phyloP scores from a whole-genome alignment of 2,888 invertebrate genomes.

The Melieria crassipennis region DNA sequence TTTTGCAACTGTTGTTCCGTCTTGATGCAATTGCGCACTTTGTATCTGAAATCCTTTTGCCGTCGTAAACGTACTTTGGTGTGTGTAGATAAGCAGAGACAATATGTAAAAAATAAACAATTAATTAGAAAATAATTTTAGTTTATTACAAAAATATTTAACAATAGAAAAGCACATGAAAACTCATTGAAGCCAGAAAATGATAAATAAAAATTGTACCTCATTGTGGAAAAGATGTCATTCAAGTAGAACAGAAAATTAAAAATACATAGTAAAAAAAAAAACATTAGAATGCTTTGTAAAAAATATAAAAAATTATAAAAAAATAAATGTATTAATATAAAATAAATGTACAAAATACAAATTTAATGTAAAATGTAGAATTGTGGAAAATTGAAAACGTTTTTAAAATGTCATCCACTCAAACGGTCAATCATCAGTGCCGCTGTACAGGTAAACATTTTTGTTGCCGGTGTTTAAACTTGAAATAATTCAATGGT shows the following conservation, averaged over 20 bases:
- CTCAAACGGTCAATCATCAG: too few relatives aligned
- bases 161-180: too few relatives aligned
- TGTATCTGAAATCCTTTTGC: slow-evolving; percentile 6
- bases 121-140: neutral
- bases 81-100: neutral
- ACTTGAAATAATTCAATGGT: too few relatives aligned
- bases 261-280: slow-evolving; percentile 25
- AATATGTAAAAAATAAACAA: neutral
- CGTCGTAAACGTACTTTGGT: slow-evolving; percentile 24
- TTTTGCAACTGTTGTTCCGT: slow-evolving; percentile 67
- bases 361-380: slow-evolving; percentile 45
- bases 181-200: too few relatives aligned
- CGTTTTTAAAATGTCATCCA: neutral
- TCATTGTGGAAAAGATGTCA: slow-evolving; percentile 48
- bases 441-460: neutral
- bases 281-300: neutral
- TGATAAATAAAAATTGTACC: slow-evolving; percentile 24
- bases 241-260: slow-evolving; percentile 19
- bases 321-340: slow-evolving; percentile 21
- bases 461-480: too few relatives aligned
- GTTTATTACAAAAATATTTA: too few relatives aligned
- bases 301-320: slow-evolving; percentile 19
- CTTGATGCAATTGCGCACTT: slow-evolving; percentile 60
- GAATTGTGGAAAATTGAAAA: slow-evolving; percentile 14
- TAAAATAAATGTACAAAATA: slow-evolving; percentile 44